Conservation (phyloP, 2,797 vertebrate species). For the Ara ararauna region DNA sequence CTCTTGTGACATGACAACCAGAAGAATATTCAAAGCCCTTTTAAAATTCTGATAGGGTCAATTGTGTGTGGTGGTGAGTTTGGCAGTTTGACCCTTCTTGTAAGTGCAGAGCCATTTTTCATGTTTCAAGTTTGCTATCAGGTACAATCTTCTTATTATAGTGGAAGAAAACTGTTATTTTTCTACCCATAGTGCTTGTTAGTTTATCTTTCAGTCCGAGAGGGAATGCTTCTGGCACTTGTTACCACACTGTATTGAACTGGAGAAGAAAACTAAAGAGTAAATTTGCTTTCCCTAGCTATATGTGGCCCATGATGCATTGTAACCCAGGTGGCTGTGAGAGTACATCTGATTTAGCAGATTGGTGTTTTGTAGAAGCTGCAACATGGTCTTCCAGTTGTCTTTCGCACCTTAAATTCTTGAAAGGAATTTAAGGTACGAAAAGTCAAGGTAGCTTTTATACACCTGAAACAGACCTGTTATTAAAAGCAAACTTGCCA, state of each 20-base stretch:
- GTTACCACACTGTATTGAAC: neutral
- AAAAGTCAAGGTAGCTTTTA: neutral
- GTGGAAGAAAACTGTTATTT: neutral
- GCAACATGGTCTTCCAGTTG: neutral
- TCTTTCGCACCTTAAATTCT: neutral
- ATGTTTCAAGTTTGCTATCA: neutral
- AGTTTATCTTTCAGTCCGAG: neutral
- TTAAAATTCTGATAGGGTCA: neutral
- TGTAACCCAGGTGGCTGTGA: neutral
- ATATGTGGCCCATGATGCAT: fast-evolving
- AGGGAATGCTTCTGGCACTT: neutral
- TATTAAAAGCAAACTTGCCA: neutral
- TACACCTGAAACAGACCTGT: neutral
- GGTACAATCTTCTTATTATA: neutral
- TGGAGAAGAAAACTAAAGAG: neutral
- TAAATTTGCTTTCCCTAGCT: neutral
- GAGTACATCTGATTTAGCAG: neutral
- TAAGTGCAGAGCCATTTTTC: neutral
- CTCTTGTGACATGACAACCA: neutral
- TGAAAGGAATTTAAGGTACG: neutral
- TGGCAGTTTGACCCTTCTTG: neutral
- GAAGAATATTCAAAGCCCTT: neutral
- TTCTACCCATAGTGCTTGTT: neutral
- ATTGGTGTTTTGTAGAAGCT: neutral
- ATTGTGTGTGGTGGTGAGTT: neutral